Evolutionary conservation across 2,888 invertebrate species (phyloP).

Genomic region (Philereme vetulata): DNA sequence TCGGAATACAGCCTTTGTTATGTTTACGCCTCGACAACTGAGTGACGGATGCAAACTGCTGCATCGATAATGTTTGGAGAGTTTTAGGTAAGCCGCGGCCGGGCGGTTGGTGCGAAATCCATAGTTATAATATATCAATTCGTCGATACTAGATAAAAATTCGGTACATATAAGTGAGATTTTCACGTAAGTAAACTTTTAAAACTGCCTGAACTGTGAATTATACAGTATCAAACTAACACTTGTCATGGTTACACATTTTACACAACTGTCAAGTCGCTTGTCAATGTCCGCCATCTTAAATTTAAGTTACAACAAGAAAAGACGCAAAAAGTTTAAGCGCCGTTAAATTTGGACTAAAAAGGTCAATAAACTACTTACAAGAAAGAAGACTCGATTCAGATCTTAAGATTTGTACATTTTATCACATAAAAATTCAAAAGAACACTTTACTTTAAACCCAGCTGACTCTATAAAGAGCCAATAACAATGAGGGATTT

Average conservation of each 20-base stretch:
- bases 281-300: conserved; percentile 12
- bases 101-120: too few species aligned
- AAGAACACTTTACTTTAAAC: conserved; percentile 57
- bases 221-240: conserved; percentile 1
- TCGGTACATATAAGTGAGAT: too few species aligned
- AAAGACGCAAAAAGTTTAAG: conserved; percentile 45
- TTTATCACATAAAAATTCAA: conserved; percentile 74
- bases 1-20: too few species aligned
- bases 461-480: too few species aligned
- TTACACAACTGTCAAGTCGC: conserved; percentile 4
- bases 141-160: too few species aligned
- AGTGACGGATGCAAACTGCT: too few species aligned
- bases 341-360: conserved; percentile 55
- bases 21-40: too few species aligned
- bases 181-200: neutral
- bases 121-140: too few species aligned
- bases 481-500: too few species aligned
- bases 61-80: too few species aligned
- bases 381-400: conserved; percentile 70
- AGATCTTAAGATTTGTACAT: conserved; percentile 78
- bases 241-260: conserved; percentile 1
- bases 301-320: conserved; percentile 29
- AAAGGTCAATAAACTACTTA: conserved; percentile 67
- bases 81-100: too few species aligned
- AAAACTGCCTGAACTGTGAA: conserved; percentile 2